Base-by-base conservation (phyloP, 2,113 vertebrate species). In the Lophochroa leadbeateri region DNA sequence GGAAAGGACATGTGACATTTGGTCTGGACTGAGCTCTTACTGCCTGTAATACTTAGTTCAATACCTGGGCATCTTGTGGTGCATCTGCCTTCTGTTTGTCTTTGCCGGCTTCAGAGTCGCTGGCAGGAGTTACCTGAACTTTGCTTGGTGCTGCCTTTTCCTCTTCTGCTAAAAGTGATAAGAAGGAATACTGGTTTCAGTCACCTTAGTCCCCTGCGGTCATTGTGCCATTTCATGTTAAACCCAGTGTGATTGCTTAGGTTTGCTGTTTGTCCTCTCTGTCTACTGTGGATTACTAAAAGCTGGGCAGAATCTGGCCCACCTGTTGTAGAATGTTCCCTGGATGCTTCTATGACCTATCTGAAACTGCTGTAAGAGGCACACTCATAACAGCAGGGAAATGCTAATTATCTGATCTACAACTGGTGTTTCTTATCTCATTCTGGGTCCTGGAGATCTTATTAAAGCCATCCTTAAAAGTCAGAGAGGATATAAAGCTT, bases 41-140 rank as follows among this genome's bases (percentile, higher is more conserved):
- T 83, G 68, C 43, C 20, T 19, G 1, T 44, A 35, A 27, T 63
- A 13, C 13, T 70, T 19, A 9, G 47, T 77, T 39, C 28, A 33
- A 10, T 97, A 98, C 98, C 97, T 98, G 95, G 58, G 92, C 72
- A 15, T 93, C 96, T 17, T 96, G 94, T 0, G 92, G 25, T 35
- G 92, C 60, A 0, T 93, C 97, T 67, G 69, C 96, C 27, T 94
- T 87, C 76, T 96, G 93, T 47, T 94, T 95, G 39, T 95, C 58
- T 71, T 83, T 89, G 97, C 94, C 46, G 90, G 89, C 83, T 46
- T 97, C 94, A 10, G 92, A 77, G 33, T 94, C 94, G 2, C 78
- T 96, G 88, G 94, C 92, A 69, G 97, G 94, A 53, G 95, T 94
- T 35, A 95, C 97, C n/a, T 96, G 92, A 29, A 96, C 24, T 1